Conservation (phyloP, 1,140 invertebrate species). For the Brachystomella parvula region DNA sequence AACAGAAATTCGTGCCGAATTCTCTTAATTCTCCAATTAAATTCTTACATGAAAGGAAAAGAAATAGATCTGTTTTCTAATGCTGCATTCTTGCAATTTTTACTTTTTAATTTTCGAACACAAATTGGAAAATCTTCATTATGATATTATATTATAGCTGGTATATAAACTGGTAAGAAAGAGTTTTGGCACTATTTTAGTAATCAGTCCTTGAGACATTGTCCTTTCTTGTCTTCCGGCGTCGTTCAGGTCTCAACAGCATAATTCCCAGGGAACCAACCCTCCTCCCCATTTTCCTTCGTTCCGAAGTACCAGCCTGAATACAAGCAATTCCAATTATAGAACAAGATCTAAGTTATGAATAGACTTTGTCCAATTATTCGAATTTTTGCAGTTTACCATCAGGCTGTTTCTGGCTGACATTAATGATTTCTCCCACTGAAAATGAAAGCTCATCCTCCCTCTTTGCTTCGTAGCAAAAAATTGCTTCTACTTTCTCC, state of each 20-base stretch:
- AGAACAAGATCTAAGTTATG: not conserved
- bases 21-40: too few relatives aligned
- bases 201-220: too few relatives aligned
- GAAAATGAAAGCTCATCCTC: constrained; percentile 34
- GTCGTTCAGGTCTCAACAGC: constrained; percentile 21
- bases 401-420: constrained; percentile 32
- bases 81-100: too few relatives aligned
- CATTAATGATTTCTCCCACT: constrained; percentile 31
- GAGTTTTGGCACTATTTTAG: too few relatives aligned
- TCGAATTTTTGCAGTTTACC: constrained; percentile 13
- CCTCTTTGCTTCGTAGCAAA: constrained; percentile 28
- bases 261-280: constrained; percentile 39
- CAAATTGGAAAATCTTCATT: too few relatives aligned
- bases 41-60: too few relatives aligned
- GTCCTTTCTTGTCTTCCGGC: too few relatives aligned
- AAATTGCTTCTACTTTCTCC: constrained; percentile 31
- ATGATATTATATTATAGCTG: too few relatives aligned
- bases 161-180: too few relatives aligned
- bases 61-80: too few relatives aligned
- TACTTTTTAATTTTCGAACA: too few relatives aligned
- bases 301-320: constrained; percentile 36
- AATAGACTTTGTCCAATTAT: not conserved
- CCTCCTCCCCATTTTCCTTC: constrained; percentile 25
- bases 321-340: not conserved
- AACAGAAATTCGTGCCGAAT: too few relatives aligned